Evolutionary conservation across 1,140 invertebrate genomes (phyloP).

Genomic region (Anoplolepis gracilipes): DNA sequence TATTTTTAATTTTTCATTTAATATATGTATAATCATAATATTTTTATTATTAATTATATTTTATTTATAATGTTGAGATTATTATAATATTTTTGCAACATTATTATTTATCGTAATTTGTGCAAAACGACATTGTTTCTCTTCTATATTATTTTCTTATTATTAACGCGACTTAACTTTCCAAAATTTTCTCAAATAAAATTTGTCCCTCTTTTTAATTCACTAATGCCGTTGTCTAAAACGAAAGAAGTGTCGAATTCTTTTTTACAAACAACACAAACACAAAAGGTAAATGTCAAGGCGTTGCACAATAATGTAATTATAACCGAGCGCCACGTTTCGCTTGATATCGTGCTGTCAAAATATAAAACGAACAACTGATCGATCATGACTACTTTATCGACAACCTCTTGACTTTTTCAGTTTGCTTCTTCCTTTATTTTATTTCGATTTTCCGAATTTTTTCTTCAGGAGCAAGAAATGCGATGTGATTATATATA

Average conservation of each 20-base stretch:
- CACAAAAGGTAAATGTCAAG: constrained; percentile 20
- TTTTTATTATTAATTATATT: too few relatives aligned
- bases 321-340: constrained; percentile 26
- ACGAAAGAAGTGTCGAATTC: neutral
- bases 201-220: neutral
- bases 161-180: neutral
- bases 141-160: neutral
- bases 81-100: too few relatives aligned
- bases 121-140: neutral
- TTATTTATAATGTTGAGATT: too few relatives aligned
- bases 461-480: too few relatives aligned
- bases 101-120: neutral
- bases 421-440: neutral
- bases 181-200: neutral
- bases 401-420: neutral
- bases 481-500: too few relatives aligned
- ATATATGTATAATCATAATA: too few relatives aligned
- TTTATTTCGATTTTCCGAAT: neutral
- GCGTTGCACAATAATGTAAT: constrained; percentile 37
- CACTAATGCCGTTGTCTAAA: neutral
- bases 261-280: constrained; percentile 4
- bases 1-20: too few relatives aligned
- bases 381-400: constrained; percentile 12
- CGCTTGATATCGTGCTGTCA: constrained; percentile 1
- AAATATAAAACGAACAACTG: constrained; percentile 12